Conservation (phyloP, 2,888 invertebrate genomes). For the Stomorhina lunata region DNA sequence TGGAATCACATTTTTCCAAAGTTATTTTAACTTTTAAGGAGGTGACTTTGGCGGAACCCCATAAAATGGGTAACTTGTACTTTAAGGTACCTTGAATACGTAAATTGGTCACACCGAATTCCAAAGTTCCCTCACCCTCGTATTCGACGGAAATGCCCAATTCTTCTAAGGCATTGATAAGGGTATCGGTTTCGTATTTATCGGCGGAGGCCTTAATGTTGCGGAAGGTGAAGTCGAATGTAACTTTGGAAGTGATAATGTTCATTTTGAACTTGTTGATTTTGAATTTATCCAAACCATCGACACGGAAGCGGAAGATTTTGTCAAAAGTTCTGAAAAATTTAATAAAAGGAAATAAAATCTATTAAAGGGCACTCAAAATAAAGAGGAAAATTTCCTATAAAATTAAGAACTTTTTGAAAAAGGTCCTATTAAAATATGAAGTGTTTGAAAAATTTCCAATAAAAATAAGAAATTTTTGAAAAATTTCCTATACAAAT, state of each 20-base stretch:
- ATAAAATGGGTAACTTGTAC: slow-evolving; percentile 75
- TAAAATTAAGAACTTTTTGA: too few relatives aligned
- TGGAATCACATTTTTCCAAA: slow-evolving; percentile 71
- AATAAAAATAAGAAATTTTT: too few relatives aligned
- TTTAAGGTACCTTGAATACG: slow-evolving; percentile 72
- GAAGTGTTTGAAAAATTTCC: too few relatives aligned
- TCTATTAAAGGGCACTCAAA: too few relatives aligned
- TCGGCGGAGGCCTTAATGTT: slow-evolving; percentile 72
- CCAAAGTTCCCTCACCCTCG: slow-evolving; percentile 72
- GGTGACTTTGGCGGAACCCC: slow-evolving; percentile 75
- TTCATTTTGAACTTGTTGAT: slow-evolving; percentile 74
- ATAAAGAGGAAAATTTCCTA: not conserved
- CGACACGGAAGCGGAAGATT: slow-evolving; percentile 71
- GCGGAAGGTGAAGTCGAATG: slow-evolving; percentile 73
- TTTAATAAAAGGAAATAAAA: not conserved
- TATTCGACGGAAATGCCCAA: slow-evolving; percentile 73
- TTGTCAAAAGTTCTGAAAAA: slow-evolving; percentile 70
- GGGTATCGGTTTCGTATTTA: slow-evolving; percentile 73
- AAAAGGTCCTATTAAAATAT: too few relatives aligned
- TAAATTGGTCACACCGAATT: slow-evolving; percentile 73
- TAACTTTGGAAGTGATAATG: slow-evolving; percentile 70
- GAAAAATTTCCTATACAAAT: too few relatives aligned
- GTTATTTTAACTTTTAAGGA: slow-evolving; percentile 72
- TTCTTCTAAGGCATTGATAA: slow-evolving; percentile 71
- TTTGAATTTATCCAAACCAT: slow-evolving; percentile 74